These are phyloP conservation scores for Saccostrea cuccullata DNA, from an alignment of 1,140 invertebrate species.

Conservation along the genomic window DNA sequence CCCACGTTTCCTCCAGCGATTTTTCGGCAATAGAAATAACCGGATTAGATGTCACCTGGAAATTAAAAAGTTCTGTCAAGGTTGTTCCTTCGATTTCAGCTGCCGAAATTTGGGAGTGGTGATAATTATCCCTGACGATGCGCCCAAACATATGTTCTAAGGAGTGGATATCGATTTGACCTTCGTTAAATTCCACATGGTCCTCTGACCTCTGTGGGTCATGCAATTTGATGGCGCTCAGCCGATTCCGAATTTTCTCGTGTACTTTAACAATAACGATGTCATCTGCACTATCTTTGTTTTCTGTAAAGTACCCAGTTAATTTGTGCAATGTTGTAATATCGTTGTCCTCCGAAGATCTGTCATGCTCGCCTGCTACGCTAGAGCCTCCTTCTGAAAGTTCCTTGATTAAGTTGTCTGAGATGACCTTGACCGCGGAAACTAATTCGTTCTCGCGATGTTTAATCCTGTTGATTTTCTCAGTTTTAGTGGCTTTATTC, in stretches of 20 bases:
- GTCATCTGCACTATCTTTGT: conserved; percentile 5
- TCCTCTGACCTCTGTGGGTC: conserved; percentile 1
- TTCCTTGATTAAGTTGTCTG: conserved; percentile 9
- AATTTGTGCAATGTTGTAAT: not conserved
- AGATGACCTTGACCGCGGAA: not conserved
- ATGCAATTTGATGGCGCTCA: not conserved
- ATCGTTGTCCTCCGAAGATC: not conserved
- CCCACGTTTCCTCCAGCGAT: conserved; percentile 5
- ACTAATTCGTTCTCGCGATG: conserved; percentile 13
- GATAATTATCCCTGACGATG: not conserved
- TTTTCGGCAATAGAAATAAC: conserved; percentile 12
- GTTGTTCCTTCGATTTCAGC: not conserved
- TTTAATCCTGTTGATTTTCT: conserved; percentile 29
- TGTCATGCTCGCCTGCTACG: not conserved
- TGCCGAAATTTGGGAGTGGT: not conserved
- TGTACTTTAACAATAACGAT: not conserved
- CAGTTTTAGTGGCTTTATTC: not conserved
- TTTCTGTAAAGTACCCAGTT: not conserved
- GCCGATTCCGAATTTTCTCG: conserved; percentile 5
- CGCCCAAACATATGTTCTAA: conserved; percentile 6
- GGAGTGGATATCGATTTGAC: conserved; percentile 12
- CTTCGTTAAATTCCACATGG: conserved; percentile 12
- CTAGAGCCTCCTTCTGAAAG: not conserved
- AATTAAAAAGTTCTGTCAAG: conserved; percentile 23
- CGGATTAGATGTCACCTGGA: not conserved